These are phyloP conservation scores for Patella pellucida DNA, from an alignment of 2,888 invertebrate species.

Conservation along the genomic window DNA sequence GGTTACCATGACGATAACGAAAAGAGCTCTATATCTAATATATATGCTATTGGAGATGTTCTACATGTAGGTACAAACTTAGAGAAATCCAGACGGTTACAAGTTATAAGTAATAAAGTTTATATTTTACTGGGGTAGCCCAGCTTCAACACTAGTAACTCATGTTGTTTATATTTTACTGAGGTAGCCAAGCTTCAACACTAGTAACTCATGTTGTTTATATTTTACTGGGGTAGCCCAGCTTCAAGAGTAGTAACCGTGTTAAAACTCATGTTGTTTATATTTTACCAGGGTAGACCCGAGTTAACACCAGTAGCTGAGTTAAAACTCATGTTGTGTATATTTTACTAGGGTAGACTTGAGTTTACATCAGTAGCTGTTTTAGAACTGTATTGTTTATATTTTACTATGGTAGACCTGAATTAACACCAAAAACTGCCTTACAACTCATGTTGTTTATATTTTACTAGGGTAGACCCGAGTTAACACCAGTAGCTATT, in stretches of 20 bases:
- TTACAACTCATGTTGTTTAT: conserved; percentile 48
- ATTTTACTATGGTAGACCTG: conserved; percentile 46
- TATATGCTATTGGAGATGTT: conserved; percentile 75
- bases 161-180: no score
- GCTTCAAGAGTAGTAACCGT: conserved; percentile 67
- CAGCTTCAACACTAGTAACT: conserved; percentile 66
- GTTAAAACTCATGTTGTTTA: conserved; percentile 51
- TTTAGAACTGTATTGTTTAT: conserved; percentile 44
- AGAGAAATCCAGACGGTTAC: not conserved
- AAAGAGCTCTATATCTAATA: conserved; percentile 49
- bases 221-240: conserved; percentile 42
- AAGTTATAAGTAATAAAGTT: not conserved
- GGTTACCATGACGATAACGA: conserved; percentile 46
- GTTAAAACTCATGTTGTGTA: conserved; percentile 49
- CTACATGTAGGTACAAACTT: conserved; percentile 77
- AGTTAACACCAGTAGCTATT: conserved; percentile 66
- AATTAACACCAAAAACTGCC: conserved; percentile 66
- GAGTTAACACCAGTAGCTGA: conserved; percentile 67
- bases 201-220: conserved; percentile 55
- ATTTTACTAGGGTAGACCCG: conserved; percentile 46
- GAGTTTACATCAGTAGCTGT: conserved; percentile 67
- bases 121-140: conserved; percentile 47
- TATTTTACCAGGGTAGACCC: conserved; percentile 42
- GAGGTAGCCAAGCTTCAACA: conserved; percentile 61
- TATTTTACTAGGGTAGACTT: conserved; percentile 41